Evolutionary conservation across 2,797 vertebrate genomes (phyloP), one percentile per base, ranked within the genome.

Genomic region (Acomys russatus): DNA sequence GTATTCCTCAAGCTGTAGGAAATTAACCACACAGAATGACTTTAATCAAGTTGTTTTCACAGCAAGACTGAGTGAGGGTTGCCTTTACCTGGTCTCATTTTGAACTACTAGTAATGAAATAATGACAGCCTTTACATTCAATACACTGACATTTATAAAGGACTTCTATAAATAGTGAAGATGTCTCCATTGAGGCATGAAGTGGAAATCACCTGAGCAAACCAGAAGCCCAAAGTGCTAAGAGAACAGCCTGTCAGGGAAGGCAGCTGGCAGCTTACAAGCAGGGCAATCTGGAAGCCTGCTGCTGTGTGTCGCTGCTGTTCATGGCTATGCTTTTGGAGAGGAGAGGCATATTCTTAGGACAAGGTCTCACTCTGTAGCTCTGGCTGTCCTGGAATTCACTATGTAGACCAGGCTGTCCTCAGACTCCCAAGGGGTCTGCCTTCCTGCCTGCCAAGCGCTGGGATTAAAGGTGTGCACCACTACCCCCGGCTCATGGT

Each of bases 1-100:
- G 6, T 30, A 63, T 30, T 71, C 33, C 28, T n/a, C 25, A 77
- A 44, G 80, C 64, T 88, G 44, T 15, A 95, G 54, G 56, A 95
- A 71, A 95, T 28, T 28, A 64, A 90, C 56, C 54, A 83, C 90
- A 74, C 4, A 77, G 20, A 87, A 94, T 64, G 59, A 88, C 23
- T 35, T 56, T 84, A 63, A 38, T 44, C n/a, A 73, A 63, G 28
- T 15, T 66, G 56, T 56, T 88, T 38, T 30, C 63, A 86, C 4
- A 64, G 51, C 28, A 63, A 94, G 94, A 77, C 18, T 23, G 35
- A 88, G 18, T 84, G 61, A 82, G 35, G 25, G 78, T 54, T 9
- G 79, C 8, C 56, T 88, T 85, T 59, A 4, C 2, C 17, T 68
- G 38, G 68, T 88, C 20, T 78, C 68, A n/a, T 61, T 78, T 9